Conservation (phyloP, 2,888 invertebrate genomes). For the Drosophila anceps region DNA sequence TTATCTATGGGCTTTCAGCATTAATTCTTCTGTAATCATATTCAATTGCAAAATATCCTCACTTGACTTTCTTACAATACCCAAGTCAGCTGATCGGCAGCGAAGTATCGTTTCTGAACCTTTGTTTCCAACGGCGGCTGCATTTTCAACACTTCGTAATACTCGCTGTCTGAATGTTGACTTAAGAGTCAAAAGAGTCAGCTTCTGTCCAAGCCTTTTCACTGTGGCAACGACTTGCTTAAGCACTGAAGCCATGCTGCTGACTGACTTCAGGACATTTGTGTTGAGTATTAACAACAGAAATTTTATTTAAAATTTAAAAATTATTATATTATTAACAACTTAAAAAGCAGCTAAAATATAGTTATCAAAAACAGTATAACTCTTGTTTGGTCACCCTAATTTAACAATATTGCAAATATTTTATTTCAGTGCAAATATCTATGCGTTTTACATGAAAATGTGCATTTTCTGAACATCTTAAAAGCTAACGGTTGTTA, state of each 20-base stretch:
- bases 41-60: no score
- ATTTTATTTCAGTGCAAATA: not conserved
- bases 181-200: no score
- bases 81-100: no score
- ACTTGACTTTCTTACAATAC: no score
- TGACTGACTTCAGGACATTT: not conserved
- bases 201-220: no score
- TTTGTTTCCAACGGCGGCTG: no score
- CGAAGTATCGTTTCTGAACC: no score
- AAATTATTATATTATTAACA: not conserved
- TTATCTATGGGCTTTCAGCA: not conserved
- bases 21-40: not conserved
- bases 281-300: not conserved
- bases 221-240: not conserved
- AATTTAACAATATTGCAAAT: not conserved
- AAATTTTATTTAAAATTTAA: not conserved
- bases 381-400: not conserved
- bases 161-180: no score
- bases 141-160: no score
- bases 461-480: not conserved
- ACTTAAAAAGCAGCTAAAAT: not conserved
- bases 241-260: not conserved
- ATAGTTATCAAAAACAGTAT: not conserved
- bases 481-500: conserved; percentile 37
- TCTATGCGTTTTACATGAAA: not conserved